Base-by-base conservation (phyloP, 2,113 vertebrate genomes). In the Ophiodon elongatus region DNA sequence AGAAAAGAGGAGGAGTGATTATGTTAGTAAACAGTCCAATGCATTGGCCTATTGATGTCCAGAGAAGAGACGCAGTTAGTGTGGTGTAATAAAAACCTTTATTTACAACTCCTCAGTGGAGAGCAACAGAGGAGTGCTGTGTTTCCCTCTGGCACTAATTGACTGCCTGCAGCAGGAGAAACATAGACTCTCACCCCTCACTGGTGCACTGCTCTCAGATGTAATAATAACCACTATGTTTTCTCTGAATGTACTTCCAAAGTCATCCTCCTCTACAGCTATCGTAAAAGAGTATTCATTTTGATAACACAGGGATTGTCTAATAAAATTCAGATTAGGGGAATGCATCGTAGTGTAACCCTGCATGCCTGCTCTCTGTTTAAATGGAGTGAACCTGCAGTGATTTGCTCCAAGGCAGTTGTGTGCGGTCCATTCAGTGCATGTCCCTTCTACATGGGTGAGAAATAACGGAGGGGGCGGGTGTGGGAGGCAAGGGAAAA, bases 81-180 rank as follows among this genome's bases (percentile, higher is more conserved):
- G 70, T 73, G 65, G 91, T 89, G 93, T 92, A 94, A 94, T 95
- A 95, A 94, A 96, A 95, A 84, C 90, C 93, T 92, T 94, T 95
- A 95, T 95, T 95, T 95, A 96, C 93, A 93, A 92, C 94, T 94
- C 90, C 90, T 94, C 87, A 74, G 89, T 85, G 86, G 86, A 94
- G 87, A 92, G 91, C 85, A 91, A 91, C 94, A 91, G 87, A 92
- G 86, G 84, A 91, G 90, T 79, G 88, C 93, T 89, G 92, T 82
- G 85, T 93, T 92, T 92, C 91, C 91, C 90, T 93, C 90, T 92
- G 89, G 89, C 92, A 87, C 91, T 94, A 95, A 94, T 95, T 93
- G 93, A 95, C 94, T 93, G 91, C 90, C 90, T 94, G 90, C 91
- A 92, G 93, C 86, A 93, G 82, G 87, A 93, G 88, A 92, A 92